Evolutionary conservation across 2,113 vertebrate species (phyloP).

Genomic region (Nothoprocta perdicaria): DNA sequence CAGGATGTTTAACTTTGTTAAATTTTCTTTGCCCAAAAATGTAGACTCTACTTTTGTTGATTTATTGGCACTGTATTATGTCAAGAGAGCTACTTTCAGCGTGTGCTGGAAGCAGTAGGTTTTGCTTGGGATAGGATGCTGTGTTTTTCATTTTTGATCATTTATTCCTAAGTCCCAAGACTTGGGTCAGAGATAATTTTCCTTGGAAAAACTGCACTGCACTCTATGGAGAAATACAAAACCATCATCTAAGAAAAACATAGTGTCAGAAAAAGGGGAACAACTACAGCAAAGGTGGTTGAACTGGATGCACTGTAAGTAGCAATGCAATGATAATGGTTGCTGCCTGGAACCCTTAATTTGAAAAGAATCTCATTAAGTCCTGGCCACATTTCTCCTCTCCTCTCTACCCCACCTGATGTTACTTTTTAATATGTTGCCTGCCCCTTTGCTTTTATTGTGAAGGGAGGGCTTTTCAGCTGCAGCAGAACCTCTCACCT

Average conservation of each 20-base stretch:
- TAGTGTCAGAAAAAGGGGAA: not conserved
- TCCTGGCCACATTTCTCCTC: not conserved
- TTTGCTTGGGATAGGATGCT: not conserved
- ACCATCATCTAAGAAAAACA: not conserved
- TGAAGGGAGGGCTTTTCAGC: slow-evolving; percentile 21
- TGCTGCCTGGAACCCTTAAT: not conserved
- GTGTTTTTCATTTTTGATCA: slow-evolving; percentile 33
- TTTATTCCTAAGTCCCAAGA: slow-evolving; percentile 3
- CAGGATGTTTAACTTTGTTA: not conserved
- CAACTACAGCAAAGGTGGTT: not conserved
- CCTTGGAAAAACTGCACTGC: not conserved
- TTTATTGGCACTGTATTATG: not conserved
- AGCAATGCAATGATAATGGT: not conserved
- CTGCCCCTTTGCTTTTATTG: not conserved
- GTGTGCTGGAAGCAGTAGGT: not conserved
- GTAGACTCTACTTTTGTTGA: not conserved
- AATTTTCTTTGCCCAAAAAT: not conserved
- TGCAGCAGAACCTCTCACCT: slow-evolving; percentile 15
- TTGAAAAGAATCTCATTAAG: not conserved
- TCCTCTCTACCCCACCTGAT: not conserved
- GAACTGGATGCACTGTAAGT: not conserved
- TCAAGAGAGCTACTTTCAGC: not conserved
- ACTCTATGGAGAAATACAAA: not conserved
- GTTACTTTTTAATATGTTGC: not conserved
- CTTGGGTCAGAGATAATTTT: not conserved